Evolutionary conservation across 2,113 vertebrate species (phyloP).

Genomic region (Rhinolophus sinicus): DNA sequence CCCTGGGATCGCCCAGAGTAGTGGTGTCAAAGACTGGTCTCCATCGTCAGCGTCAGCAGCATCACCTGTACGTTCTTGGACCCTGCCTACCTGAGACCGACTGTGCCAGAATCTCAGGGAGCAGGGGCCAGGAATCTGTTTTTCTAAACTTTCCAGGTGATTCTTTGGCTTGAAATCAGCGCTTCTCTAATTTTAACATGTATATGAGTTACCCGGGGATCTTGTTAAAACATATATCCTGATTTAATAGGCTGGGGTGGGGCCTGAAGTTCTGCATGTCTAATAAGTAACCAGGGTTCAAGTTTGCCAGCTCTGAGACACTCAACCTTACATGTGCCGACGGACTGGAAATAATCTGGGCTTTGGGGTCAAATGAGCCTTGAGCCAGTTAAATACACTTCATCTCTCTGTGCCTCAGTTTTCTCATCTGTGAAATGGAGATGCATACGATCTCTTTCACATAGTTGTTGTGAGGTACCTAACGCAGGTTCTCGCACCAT

Average conservation of each 20-base stretch:
- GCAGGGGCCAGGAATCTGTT: background rate
- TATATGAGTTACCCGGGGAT: accelerated
- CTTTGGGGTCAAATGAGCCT: background rate
- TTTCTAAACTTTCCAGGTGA: background rate
- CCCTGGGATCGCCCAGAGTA: background rate
- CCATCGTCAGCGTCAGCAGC: accelerated
- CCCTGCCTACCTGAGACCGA: background rate
- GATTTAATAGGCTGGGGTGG: background rate
- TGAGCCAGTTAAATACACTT: background rate
- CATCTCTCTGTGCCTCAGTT: background rate
- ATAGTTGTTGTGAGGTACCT: background rate
- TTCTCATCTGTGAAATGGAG: background rate
- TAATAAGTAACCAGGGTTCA: background rate
- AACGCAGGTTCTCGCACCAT: background rate
- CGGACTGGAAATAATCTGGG: background rate
- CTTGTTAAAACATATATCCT: background rate
- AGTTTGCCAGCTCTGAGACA: background rate
- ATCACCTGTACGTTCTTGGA: background rate
- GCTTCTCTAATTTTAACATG: background rate
- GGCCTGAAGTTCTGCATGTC: background rate
- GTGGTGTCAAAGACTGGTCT: background rate
- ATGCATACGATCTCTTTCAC: too few species aligned
- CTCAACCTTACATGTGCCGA: accelerated
- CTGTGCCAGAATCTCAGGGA: background rate
- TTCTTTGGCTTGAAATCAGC: background rate